A percentile compares a stretch with the other conserved stretches of the same genome.
Conservation (phyloP, 2,888 invertebrate genomes). For the Drosophila neonasuta region DNA sequence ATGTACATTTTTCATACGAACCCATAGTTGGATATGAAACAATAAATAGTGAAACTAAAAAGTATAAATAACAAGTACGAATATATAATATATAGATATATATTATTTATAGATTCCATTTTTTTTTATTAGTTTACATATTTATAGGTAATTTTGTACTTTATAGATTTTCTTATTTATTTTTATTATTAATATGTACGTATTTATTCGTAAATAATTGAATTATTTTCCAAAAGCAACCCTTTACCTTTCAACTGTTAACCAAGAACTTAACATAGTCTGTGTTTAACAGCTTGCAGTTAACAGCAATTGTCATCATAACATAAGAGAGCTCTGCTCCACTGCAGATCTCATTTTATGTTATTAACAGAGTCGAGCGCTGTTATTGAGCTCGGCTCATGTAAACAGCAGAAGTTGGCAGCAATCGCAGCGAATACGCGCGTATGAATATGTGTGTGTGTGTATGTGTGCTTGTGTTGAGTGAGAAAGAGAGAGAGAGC, state of each 20-base stretch:
- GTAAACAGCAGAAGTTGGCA: background rate
- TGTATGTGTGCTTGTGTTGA: slow-evolving; percentile 19
- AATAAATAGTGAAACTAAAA: too few relatives aligned
- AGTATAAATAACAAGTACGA: too few relatives aligned
- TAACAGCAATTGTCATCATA: too few relatives aligned
- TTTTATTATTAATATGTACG: background rate
- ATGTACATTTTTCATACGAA: too few relatives aligned
- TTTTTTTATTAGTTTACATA: too few relatives aligned
- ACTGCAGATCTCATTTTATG: background rate
- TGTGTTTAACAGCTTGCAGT: background rate
- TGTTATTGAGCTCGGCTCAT: background rate
- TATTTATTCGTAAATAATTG: background rate
- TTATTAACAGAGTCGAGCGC: slow-evolving; percentile 2
- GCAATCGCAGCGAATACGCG: slow-evolving; percentile 6
- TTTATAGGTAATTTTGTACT: too few relatives aligned
- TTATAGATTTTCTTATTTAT: background rate
- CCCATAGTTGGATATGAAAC: too few relatives aligned
- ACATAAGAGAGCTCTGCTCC: background rate
- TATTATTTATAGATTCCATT: too few relatives aligned
- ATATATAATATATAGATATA: too few relatives aligned
- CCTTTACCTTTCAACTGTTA: background rate
- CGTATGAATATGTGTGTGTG: background rate
- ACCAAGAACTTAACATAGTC: background rate
- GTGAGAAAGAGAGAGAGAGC: slow-evolving; percentile 7
- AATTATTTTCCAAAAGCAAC: too few relatives aligned